Conservation (phyloP, 2,113 vertebrate genomes). For the Hippocampus mohnikei region DNA sequence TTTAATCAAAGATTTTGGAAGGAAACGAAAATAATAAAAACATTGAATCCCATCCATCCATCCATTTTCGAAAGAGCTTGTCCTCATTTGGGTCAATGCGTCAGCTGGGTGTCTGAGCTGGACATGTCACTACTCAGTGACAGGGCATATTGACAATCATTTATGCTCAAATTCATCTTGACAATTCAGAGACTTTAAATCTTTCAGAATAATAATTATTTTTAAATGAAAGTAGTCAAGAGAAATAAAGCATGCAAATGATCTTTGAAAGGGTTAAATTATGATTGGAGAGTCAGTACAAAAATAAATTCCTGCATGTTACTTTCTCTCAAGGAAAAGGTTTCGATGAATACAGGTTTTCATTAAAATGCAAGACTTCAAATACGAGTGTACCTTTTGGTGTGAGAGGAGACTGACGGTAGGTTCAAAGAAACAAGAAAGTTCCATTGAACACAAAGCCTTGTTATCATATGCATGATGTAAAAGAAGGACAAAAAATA, state of each 20-base stretch:
- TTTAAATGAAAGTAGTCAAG: not conserved
- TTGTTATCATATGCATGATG: not conserved
- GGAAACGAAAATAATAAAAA: not conserved
- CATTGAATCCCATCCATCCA: not conserved
- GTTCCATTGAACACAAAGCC: not conserved
- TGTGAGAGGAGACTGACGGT: not conserved
- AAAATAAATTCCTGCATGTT: not conserved
- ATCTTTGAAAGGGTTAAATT: not conserved
- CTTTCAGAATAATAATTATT: no score
- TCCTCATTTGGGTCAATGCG: not conserved
- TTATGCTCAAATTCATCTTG: not conserved
- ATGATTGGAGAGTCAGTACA: not conserved
- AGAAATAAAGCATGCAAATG: not conserved
- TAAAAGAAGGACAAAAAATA: slow-evolving; percentile 13
- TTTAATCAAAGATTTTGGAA: no score
- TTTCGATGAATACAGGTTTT: not conserved
- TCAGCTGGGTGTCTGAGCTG: not conserved
- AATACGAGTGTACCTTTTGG: not conserved
- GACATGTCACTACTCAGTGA: not conserved
- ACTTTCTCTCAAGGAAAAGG: not conserved
- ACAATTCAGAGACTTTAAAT: no score
- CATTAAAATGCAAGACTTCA: not conserved
- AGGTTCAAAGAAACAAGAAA: slow-evolving; percentile 8
- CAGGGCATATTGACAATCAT: not conserved
- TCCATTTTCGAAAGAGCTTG: not conserved